Evolutionary conservation across 2,797 vertebrate species (phyloP).

Genomic region (Microctenopoma steveboyesi): DNA sequence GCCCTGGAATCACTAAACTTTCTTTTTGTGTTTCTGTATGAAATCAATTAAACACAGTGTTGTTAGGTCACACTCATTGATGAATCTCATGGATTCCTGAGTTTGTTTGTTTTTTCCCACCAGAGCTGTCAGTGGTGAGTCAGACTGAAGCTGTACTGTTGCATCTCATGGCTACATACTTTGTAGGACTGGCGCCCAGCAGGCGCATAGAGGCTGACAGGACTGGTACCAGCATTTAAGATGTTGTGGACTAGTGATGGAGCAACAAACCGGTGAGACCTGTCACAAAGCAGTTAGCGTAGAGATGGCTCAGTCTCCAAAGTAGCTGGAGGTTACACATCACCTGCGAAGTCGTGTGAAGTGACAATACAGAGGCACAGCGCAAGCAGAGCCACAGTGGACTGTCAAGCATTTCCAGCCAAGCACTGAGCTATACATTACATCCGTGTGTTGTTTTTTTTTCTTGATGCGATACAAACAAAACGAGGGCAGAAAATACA

Average conservation of each 20-base stretch:
- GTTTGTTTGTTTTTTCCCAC: too few relatives aligned
- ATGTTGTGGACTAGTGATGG: too few relatives aligned
- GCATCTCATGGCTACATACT: conserved; percentile 66
- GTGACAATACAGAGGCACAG: conserved; percentile 22
- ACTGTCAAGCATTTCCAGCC: conserved; percentile 34
- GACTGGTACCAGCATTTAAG: conserved; percentile 24
- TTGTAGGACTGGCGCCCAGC: conserved; percentile 48
- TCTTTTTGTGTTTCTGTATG: too few relatives aligned
- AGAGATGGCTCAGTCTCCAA: neutral
- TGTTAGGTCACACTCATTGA: too few relatives aligned
- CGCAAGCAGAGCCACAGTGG: conserved; percentile 2
- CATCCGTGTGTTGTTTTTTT: conserved; percentile 23
- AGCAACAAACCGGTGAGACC: neutral
- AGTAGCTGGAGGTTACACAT: conserved; percentile 8
- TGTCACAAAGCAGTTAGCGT: conserved; percentile 1
- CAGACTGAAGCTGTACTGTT: conserved; percentile 12
- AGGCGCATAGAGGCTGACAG: conserved; percentile 55
- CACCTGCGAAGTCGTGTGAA: conserved; percentile 8
- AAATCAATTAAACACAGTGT: too few relatives aligned
- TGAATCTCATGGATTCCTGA: too few relatives aligned
- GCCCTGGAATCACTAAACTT: too few relatives aligned
- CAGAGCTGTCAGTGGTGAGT: too few relatives aligned
- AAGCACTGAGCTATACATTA: conserved; percentile 21
- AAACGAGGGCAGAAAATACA: conserved; percentile 40
- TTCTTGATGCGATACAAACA: conserved; percentile 35